These are phyloP conservation scores for Misgurnus anguillicaudatus DNA, from an alignment of 2,113 vertebrate species.

Conservation along the genomic window DNA sequence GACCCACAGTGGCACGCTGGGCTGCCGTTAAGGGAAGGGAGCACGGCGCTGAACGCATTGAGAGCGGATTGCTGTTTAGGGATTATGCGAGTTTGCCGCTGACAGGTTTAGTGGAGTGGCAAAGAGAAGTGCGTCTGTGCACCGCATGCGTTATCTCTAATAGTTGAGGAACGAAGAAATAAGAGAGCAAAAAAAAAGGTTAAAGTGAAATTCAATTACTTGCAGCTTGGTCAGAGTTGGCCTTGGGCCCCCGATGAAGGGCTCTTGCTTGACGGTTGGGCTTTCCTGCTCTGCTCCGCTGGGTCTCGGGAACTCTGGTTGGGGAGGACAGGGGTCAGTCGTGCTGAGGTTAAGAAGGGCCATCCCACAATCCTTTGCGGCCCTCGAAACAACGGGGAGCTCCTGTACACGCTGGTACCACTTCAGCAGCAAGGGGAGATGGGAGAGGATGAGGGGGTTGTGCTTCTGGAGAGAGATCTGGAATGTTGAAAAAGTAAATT, in stretches of 20 bases:
- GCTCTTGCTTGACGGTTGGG: slow-evolving; percentile 63
- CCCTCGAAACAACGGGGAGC: slow-evolving; percentile 81
- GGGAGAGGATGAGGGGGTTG: slow-evolving; percentile 60
- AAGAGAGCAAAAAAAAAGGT: slow-evolving; percentile 29
- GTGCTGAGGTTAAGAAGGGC: slow-evolving; percentile 67
- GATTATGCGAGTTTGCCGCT: slow-evolving; percentile 20
- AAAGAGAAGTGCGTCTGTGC: slow-evolving; percentile 29
- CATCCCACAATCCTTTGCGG: slow-evolving; percentile 83
- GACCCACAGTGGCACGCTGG: slow-evolving; percentile 36
- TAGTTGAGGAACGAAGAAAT: background rate
- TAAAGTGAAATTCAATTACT: slow-evolving; percentile 74
- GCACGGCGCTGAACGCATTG: slow-evolving; percentile 36
- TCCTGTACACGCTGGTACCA: slow-evolving; percentile 89
- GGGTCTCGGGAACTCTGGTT: background rate
- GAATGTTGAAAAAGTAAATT: slow-evolving; percentile 7
- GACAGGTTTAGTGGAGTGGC: slow-evolving; percentile 44
- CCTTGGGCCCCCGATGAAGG: slow-evolving; percentile 89
- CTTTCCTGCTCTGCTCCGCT: slow-evolving; percentile 59
- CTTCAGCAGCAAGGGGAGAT: slow-evolving; percentile 80
- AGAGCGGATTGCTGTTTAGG: slow-evolving; percentile 37
- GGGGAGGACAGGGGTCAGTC: slow-evolving; percentile 22
- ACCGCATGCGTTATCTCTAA: slow-evolving; percentile 32
- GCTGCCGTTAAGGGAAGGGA: slow-evolving; percentile 33
- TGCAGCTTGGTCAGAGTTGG: slow-evolving; percentile 94
- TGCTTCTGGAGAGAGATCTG: slow-evolving; percentile 78